A percentile compares a stretch with the other conserved stretches of the same genome.
phyloP scores from a whole-genome alignment of 2,797 vertebrate genomes.

The Tokudaia tokunoshimensis region DNA sequence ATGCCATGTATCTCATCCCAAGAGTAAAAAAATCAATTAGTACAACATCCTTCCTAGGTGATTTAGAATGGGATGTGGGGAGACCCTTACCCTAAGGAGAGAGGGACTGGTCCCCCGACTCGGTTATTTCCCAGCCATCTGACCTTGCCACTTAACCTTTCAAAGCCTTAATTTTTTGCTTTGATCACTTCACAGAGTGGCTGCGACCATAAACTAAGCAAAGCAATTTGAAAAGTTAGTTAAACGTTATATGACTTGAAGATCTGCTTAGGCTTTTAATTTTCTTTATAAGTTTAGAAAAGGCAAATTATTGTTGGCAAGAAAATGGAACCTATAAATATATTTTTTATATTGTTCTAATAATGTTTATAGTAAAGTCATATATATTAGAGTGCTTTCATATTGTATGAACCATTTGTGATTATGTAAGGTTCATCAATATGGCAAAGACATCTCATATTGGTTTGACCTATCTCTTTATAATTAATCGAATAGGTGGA shows the following conservation, averaged over 20 bases:
- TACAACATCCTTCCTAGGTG: neutral
- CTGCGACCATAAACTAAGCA: neutral
- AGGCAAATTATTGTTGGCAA: neutral
- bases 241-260: neutral
- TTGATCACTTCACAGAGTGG: neutral
- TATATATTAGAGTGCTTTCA: neutral
- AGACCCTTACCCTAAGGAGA: neutral
- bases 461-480: neutral
- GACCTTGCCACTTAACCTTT: neutral
- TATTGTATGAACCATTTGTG: neutral
- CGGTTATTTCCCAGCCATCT: neutral
- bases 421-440: neutral
- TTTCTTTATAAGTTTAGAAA: slow-evolving; percentile 43
- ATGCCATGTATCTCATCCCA: neutral
- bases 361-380: slow-evolving; percentile 14
- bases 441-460: neutral
- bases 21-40: neutral
- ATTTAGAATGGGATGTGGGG: neutral
- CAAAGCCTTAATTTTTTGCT: neutral
- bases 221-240: neutral
- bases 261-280: neutral
- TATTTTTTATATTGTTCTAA: slow-evolving; percentile 38
- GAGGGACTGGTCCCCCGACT: neutral
- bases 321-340: neutral
- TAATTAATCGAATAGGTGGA: slow-evolving; percentile 27